Evolutionary conservation across 2,113 vertebrate genomes (phyloP).

Genomic region (Otis tarda): DNA sequence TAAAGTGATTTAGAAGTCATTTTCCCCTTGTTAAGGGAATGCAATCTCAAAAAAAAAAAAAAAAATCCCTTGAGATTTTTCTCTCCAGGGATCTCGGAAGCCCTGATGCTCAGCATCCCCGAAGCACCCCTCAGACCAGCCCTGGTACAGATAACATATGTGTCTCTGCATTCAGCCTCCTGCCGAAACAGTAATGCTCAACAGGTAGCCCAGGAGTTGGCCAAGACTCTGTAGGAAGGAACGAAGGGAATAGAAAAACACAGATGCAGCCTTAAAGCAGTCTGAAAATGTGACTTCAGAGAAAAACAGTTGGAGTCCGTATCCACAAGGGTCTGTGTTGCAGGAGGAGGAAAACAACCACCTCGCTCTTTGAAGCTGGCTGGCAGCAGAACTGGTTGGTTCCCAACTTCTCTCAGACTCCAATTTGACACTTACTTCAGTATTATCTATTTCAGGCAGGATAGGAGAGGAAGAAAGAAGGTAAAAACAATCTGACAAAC

Average conservation of each 20-base stretch:
- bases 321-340: background rate
- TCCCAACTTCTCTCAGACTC: background rate
- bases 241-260: background rate
- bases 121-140: background rate
- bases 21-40: background rate
- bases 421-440: background rate
- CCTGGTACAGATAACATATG: background rate
- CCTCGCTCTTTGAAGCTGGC: background rate
- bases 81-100: slow-evolving; percentile 1
- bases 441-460: background rate
- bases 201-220: background rate
- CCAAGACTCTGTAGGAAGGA: background rate
- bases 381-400: background rate
- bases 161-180: background rate
- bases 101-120: slow-evolving; percentile 15
- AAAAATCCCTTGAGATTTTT: background rate
- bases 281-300: slow-evolving; percentile 34
- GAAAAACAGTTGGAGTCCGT: slow-evolving; percentile 18
- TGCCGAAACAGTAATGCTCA: background rate
- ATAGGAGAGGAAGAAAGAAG: background rate
- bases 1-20: background rate
- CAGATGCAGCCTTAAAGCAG: background rate
- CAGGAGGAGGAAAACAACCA: background rate
- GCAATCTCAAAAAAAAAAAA: background rate
- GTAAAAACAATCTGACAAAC: background rate